A percentile compares a stretch with the other conserved stretches of the same genome.
Conservation (phyloP, 2,888 invertebrate genomes). For the Dimorphilus gyrociliatus region DNA sequence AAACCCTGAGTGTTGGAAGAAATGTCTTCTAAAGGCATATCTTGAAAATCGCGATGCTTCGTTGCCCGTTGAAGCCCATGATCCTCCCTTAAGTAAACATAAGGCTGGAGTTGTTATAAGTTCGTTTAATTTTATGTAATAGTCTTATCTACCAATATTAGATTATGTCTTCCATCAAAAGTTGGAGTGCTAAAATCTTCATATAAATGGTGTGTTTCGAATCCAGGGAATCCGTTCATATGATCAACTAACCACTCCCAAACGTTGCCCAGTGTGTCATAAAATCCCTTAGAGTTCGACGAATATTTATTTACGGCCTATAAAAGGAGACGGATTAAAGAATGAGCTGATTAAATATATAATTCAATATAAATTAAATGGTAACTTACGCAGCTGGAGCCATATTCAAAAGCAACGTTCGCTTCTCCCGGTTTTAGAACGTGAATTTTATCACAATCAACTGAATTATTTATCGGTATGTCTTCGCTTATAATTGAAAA, state of each 20-base stretch:
- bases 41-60: slow-evolving; percentile 31
- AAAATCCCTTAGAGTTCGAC: slow-evolving; percentile 21
- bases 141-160: slow-evolving; percentile 25
- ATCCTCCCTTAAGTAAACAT: slow-evolving; percentile 22
- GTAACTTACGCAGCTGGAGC: too few species aligned
- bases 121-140: too few species aligned
- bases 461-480: slow-evolving; percentile 12
- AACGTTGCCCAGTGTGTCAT: slow-evolving; percentile 31
- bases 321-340: slow-evolving; percentile 3
- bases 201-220: slow-evolving; percentile 23
- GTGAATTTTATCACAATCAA: background rate
- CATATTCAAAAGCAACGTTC: too few species aligned
- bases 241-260: slow-evolving; percentile 36
- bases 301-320: slow-evolving; percentile 32
- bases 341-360: background rate
- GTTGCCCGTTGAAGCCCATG: slow-evolving; percentile 32
- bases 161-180: slow-evolving; percentile 31
- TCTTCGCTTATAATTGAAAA: slow-evolving; percentile 25
- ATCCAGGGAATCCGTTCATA: slow-evolving; percentile 29
- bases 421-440: background rate
- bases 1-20: slow-evolving; percentile 33
- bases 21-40: slow-evolving; percentile 32
- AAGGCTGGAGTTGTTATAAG: too few species aligned
- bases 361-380: background rate
- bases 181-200: slow-evolving; percentile 33